Base-by-base conservation (phyloP, 2,113 vertebrate species). In the Pollachius pollachius region DNA sequence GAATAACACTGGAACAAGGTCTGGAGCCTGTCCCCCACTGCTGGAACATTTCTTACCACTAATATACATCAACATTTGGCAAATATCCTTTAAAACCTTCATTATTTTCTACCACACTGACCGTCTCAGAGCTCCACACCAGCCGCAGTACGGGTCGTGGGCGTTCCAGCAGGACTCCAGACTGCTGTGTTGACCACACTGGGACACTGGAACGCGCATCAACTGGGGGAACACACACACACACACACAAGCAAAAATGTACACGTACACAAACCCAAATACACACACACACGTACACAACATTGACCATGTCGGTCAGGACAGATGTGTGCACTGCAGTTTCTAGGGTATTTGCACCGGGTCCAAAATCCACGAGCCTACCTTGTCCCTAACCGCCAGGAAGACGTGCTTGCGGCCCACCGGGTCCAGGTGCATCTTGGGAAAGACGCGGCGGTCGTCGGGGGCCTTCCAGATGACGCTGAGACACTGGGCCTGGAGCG, bases 71-170 rank as follows among this genome's bases (percentile, higher is more conserved):
- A n/a, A n/a, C n/a, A n/a, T n/a, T n/a, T n/a, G n/a, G n/a, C n/a
- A n/a, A n/a, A n/a, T n/a, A n/a, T n/a, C n/a, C n/a, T n/a, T n/a
- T n/a, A n/a, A n/a, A n/a, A n/a, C n/a, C n/a, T n/a, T n/a, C n/a
- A n/a, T n/a, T n/a, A n/a, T n/a, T n/a, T n/a, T n/a, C n/a, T n/a
- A 2, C 65, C 60, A 83, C 52, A 88, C 21, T 23, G 21, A 92
- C 92, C 79, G 89, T 5, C 1, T 25, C 23, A 23, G 2, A 17
- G 72, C 66, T n/a, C 52, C 1, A 72, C 96, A 98, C 96, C 96
- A 99, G 15, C 94, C 94, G 76, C 97, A 99, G 85, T 91, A 72
- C 15, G 96, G 96, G 87, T 98, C 97, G 82, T 89, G 84, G 27
- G 93, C 92, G 77, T 89, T 81, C 77, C 94, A 91, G 77, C 96